Evolutionary conservation across 2,888 invertebrate genomes (phyloP), one percentile per base, ranked within the genome.

Genomic region (Cryptosula pallasiana): DNA sequence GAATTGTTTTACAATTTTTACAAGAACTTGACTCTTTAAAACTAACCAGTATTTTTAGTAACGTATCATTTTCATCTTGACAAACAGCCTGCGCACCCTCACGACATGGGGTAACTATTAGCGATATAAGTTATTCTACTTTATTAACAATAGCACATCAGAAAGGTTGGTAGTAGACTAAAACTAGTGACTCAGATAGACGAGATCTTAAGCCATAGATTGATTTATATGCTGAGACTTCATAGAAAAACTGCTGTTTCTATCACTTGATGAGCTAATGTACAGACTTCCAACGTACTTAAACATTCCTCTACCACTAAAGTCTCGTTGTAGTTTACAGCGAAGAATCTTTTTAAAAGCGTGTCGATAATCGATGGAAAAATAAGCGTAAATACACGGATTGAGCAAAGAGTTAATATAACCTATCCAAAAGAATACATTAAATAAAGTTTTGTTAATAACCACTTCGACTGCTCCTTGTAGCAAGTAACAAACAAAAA

Each of bases 341-440:
- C 76, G 71, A 77, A 95, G 91, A 77, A 96, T 93, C 77, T 91
- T 90, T 85, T 94, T 94, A 87, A 96, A 96, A 32, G 95, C 95
- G 82, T 92, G 93, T 74, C 95, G 90, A 86, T 95, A 96, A 86
- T 96, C 95, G 85, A 93, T 93, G 71, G 94, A 94, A 87, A 95
- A 95, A 73, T 95, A 88, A 2, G 95, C 95, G 85, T 96, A 96
- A 76, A 96, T 94, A 82, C 94, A 90, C 0, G 96, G 96, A 84
- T 96, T 97, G 77, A 96, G 91, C 1, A 95, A 96, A 0, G 94
- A 94, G 86, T 97, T 97, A 87, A 95, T 94, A 87, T 97, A 97
- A 0, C 97, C 98, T 75, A 98, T 88, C 96, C 97, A 98, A 87
- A 97, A 96, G 27, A 95, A 89, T 35, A 96, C 89, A 16, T 94